Evolutionary conservation across 2,797 vertebrate species (phyloP).

Genomic region (Staurois parvus): DNA sequence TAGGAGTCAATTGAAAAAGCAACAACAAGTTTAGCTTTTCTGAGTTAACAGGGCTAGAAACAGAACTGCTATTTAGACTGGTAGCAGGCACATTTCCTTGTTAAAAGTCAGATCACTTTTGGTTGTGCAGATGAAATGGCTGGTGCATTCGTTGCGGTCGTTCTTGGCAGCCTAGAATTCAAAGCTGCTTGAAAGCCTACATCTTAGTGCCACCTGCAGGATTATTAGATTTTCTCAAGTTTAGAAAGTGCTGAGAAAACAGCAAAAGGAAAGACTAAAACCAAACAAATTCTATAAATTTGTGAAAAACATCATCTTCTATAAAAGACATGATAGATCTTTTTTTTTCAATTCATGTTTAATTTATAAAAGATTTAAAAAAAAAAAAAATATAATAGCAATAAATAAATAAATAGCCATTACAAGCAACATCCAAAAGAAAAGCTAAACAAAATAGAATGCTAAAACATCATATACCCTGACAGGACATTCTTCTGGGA

Average conservation of each 20-base stretch:
- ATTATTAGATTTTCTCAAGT: conserved; percentile 12
- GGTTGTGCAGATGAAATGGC: conserved; percentile 24
- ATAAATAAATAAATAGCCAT: no score
- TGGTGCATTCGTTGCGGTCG: conserved; percentile 21
- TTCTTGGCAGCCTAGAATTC: background rate
- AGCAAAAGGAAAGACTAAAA: background rate
- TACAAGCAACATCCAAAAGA: no score
- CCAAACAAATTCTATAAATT: background rate
- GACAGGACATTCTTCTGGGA: no score
- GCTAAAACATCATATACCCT: no score
- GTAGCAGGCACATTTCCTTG: conserved; percentile 65
- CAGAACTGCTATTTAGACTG: conserved; percentile 64
- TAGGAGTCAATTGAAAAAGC: conserved; percentile 35
- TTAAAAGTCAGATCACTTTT: conserved; percentile 63
- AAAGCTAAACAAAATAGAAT: no score
- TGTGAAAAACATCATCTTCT: no score
- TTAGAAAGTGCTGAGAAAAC: background rate
- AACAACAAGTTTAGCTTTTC: conserved; percentile 55
- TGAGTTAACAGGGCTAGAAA: conserved; percentile 69
- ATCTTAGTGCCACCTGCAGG: conserved; percentile 81
- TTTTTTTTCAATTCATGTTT: no score
- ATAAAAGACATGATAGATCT: no score
- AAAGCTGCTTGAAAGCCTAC: conserved; percentile 73
- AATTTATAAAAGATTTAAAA: no score
- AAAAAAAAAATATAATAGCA: no score